Evolutionary conservation across 2,113 vertebrate genomes (phyloP).

Genomic region (Ceyx margarethae): DNA sequence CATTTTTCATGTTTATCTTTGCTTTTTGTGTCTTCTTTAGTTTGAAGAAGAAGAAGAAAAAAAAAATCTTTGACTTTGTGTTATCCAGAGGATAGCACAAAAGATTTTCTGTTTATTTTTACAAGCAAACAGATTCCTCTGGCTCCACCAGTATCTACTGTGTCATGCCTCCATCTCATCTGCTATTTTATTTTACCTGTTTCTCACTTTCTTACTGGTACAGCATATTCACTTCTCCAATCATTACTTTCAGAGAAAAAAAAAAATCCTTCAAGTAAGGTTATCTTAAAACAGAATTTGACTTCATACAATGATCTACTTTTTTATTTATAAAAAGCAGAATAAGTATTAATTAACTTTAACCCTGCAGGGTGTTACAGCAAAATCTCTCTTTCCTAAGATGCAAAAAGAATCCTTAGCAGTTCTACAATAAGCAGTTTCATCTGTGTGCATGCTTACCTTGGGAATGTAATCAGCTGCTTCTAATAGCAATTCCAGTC

Average conservation of each 20-base stretch:
- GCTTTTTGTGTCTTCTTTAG: neutral
- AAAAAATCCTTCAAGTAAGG: neutral
- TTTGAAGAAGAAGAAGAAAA: neutral
- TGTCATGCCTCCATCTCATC: neutral
- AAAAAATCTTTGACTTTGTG: neutral
- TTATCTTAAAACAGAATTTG: neutral
- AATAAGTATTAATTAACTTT: neutral
- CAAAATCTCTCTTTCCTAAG: neutral
- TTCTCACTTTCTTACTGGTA: neutral
- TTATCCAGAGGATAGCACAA: neutral
- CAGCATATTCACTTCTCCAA: neutral
- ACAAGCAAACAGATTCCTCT: neutral
- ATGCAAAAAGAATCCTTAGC: neutral
- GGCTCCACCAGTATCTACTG: neutral
- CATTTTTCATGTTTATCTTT: neutral
- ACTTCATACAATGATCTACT: neutral
- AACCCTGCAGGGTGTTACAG: neutral
- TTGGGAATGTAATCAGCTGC: constrained; percentile 24
- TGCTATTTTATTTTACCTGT: neutral
- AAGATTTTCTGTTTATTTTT: neutral
- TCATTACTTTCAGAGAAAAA: neutral
- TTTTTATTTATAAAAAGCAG: neutral
- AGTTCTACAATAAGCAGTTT: neutral
- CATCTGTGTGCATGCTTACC: constrained; percentile 48
- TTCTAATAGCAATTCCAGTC: neutral